phyloP scores from a whole-genome alignment of 37 sponge, comb jelly and placozoan genomes.

The Diacarnus erythraeanus region DNA sequence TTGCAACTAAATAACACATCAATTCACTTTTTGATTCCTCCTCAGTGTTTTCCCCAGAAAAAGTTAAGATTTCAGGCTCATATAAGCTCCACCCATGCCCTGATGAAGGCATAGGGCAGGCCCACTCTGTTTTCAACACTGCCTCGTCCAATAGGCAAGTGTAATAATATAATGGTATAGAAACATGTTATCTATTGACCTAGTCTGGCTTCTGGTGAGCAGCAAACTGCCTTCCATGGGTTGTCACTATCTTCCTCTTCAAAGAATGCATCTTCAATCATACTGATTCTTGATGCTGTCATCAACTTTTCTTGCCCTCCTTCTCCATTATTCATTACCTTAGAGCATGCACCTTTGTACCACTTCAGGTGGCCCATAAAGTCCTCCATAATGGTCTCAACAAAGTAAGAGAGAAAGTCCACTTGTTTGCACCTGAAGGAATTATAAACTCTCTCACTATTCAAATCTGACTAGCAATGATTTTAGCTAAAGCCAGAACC shows the following conservation, averaged over 20 bases:
- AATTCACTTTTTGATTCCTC: too few species aligned
- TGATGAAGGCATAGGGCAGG: too few species aligned
- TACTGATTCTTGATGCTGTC: background rate
- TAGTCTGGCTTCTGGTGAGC: slow-evolving; percentile 14
- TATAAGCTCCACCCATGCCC: too few species aligned
- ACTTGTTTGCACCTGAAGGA: slow-evolving; percentile 38
- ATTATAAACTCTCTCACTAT: background rate
- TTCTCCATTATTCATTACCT: background rate
- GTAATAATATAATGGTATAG: too few species aligned
- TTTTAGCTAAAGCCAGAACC: background rate
- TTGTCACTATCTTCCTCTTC: slow-evolving; percentile 3
- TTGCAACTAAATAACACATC: too few species aligned
- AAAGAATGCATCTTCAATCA: slow-evolving; percentile 37
- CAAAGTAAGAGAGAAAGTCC: slow-evolving; percentile 54
- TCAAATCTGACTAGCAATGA: background rate
- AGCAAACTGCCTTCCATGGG: slow-evolving; percentile 40
- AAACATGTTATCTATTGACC: slow-evolving; percentile 9
- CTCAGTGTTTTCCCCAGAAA: too few species aligned
- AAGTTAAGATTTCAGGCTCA: too few species aligned
- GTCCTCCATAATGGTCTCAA: slow-evolving; percentile 50
- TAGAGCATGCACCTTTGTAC: slow-evolving; percentile 28
- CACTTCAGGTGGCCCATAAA: slow-evolving; percentile 55
- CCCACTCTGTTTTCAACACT: too few species aligned
- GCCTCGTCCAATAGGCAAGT: too few species aligned
- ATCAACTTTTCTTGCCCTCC: background rate